Evolutionary conservation across 2,113 vertebrate genomes (phyloP).

Genomic region (Clarias magur): DNA sequence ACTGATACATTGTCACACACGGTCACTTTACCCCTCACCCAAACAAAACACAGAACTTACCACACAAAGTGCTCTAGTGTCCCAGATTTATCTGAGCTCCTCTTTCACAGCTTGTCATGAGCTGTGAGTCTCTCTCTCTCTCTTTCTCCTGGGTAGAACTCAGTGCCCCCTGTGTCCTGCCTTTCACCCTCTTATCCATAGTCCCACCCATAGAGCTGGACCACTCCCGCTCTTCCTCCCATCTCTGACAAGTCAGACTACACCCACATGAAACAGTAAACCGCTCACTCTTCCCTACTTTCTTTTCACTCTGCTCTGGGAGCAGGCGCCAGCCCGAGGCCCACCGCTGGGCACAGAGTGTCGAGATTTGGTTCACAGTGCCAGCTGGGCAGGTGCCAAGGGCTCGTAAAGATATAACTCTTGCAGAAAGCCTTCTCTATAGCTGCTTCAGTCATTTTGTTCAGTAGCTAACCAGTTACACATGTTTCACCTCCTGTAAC

Average conservation of each 20-base stretch:
- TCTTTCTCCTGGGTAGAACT: constrained; percentile 52
- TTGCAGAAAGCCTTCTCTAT: constrained; percentile 47
- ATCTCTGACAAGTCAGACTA: constrained; percentile 29
- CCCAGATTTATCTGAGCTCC: constrained; percentile 7
- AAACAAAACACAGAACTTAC: constrained; percentile 33
- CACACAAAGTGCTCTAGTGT: constrained; percentile 4
- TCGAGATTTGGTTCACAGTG: constrained; percentile 47
- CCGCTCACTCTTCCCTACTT: constrained; percentile 55
- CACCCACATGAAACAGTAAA: constrained; percentile 48
- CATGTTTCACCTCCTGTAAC: not conserved
- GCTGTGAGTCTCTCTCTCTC: constrained; percentile 2
- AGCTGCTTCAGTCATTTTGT: constrained; percentile 5
- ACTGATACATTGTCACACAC: not conserved
- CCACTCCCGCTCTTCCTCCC: constrained; percentile 45
- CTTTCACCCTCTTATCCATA: constrained; percentile 63
- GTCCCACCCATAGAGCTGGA: constrained; percentile 61
- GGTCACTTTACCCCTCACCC: not conserved
- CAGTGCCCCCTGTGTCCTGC: constrained; percentile 59
- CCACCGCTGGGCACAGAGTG: constrained; percentile 59
- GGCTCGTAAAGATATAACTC: constrained; percentile 64
- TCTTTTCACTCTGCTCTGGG: constrained; percentile 27
- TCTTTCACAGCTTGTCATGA: constrained; percentile 52
- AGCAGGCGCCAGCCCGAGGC: constrained; percentile 60
- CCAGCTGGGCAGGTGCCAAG: constrained; percentile 67
- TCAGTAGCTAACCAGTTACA: not conserved